Base-by-base conservation (phyloP, 2,888 invertebrate species). In the Atethmia centrago region DNA sequence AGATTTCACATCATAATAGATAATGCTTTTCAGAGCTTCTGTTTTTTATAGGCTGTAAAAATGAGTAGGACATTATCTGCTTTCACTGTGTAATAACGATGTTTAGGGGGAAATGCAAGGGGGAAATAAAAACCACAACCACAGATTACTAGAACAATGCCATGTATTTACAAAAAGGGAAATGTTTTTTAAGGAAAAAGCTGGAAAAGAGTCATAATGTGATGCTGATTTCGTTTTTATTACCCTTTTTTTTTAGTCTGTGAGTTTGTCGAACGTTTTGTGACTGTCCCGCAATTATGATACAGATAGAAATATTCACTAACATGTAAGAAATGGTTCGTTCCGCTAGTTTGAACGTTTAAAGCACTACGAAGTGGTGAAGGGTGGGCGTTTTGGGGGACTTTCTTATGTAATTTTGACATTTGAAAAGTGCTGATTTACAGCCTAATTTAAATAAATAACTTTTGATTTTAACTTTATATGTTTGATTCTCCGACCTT, bases 31-130 rank as follows among this genome's bases (percentile, higher is more conserved):
- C 55, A 69, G 55, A 68, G 73, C 58, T 72, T 73, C 76, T 66
- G 62, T 61, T 74, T 81, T 85, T 81, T 85, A 84, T 76, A 62
- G 79, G 77, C 77, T 67, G 66, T 79, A 77, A 82, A 85, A 85
- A 79, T 67, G 69, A 79, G 72, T 76, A 69, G 55, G 62, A 71
- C 71, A 81, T 75, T 79, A 71, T 61, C 73, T 68, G 71, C 74
- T 74, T 72, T 63, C 55, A 36, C 55, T 55, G 42, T 74, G 47
- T 65, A 71, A 72, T 72, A 76, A 83, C 58, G 68, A 66, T 66
- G 63, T 76, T n/a, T 64, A 72, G 21, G 14, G 31, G 10, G 28
- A 77, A 74, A 68, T 72, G 36, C 63, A 70, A 62, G 51, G 55
- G 61, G 63, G 40, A 70, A 61, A 79, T 59, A 69, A 66, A 77